Percentiles rank a stretch among this genome's conserved stretches.
Conservation (phyloP, 1,140 invertebrate species). For the Amyelois transitella region DNA sequence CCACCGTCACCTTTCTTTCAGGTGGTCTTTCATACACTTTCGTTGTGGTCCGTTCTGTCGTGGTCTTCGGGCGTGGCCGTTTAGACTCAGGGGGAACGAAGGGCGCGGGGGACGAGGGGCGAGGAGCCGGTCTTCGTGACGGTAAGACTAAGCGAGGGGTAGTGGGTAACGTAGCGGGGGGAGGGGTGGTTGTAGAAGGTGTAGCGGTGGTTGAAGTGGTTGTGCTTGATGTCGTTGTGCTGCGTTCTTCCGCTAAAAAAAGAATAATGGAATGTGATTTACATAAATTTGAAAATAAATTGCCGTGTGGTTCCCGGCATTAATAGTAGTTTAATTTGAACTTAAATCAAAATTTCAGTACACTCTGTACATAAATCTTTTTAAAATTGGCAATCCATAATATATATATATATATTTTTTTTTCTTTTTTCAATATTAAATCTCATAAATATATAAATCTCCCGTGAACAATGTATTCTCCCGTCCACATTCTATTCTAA, state of each 20-base stretch:
- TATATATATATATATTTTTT: too few relatives aligned
- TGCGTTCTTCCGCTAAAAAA: constrained; percentile 39
- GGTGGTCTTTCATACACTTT: constrained; percentile 48
- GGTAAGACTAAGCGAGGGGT: constrained; percentile 36
- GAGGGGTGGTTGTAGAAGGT: constrained; percentile 19
- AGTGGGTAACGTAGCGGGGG: constrained; percentile 8
- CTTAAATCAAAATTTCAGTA: too few relatives aligned
- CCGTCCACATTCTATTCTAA: too few relatives aligned
- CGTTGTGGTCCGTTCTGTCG: constrained; percentile 49
- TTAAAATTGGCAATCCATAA: too few relatives aligned
- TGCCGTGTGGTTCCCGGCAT: too few relatives aligned
- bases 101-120: constrained; percentile 38
- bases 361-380: too few relatives aligned
- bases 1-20: constrained; percentile 41
- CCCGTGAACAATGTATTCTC: too few relatives aligned
- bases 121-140: constrained; percentile 23
- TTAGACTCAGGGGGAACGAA: constrained; percentile 28
- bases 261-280: not conserved
- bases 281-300: too few relatives aligned
- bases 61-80: constrained; percentile 37
- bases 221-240: constrained; percentile 48
- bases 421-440: too few relatives aligned
- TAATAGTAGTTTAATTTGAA: too few relatives aligned
- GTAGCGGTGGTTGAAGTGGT: constrained; percentile 23
- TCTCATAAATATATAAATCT: too few relatives aligned